Base-by-base conservation (phyloP, 2,797 vertebrate species). In the Crenuchus spilurus region DNA sequence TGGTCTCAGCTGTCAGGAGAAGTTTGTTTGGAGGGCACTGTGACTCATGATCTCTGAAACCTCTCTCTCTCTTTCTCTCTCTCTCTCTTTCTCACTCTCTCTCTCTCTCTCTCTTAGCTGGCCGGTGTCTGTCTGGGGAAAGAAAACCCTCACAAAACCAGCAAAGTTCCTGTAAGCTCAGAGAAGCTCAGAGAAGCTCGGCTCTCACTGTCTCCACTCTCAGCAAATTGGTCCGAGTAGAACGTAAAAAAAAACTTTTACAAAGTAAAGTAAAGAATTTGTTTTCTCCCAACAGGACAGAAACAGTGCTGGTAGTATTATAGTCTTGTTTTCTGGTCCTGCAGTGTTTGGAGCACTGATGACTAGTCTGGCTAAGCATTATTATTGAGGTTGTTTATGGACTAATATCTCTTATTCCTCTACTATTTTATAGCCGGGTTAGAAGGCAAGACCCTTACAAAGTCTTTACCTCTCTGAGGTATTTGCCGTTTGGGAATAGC, bases 21-120 rank as follows among this genome's bases (percentile, higher is more conserved):
- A 54, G 60, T 54, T 72, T 68, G 49, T 44, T 48, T 58, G 49
- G 30, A 66, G 71, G 63, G 61, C 70, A 57, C 44, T 16, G 20
- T 71, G 42, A 69, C 61, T 68, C 52, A 68, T 64, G 46, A 4
- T 64, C 33, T 44, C 1, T 20, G 18, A 49, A 55, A 68, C 49
- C 8, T 3, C 8, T 8, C 8, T 35, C 33, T 8, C 8, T 35
- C 33, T 35, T 35, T 3, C 3, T 35, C 33, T 3, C 8, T 35
- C 3, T 8, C 3, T 35, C 8, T 35, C 8, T 3, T 35, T 3
- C 8, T 35, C 3, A 35, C 3, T 3, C 3, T 35, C 3, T 35
- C 3, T 35, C 8, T 35, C 8, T 35, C 3, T 35, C 3, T 35
- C 8, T 3, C 3, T 3, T 35, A 42, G 71, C 61, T 37, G 8